These are phyloP conservation scores for Catharus minimus DNA, from an alignment of 2,113 vertebrate genomes.

Conservation along the genomic window DNA sequence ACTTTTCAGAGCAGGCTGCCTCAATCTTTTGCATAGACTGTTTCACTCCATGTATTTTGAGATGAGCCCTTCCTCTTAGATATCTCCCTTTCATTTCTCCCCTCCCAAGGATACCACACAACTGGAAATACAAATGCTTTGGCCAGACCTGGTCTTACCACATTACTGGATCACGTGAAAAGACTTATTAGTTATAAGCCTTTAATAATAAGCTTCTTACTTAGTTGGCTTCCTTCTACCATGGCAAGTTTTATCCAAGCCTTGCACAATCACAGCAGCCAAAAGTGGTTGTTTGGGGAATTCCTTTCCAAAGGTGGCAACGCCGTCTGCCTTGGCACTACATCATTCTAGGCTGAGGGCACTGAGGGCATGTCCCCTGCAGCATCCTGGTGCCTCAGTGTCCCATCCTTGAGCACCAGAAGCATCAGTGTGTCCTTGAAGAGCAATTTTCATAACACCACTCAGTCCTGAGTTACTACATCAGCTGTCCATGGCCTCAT, in stretches of 20 bases:
- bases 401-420: neutral
- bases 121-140: neutral
- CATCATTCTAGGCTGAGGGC: neutral
- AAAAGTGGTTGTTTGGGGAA: neutral
- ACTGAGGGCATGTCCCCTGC: neutral
- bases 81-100: neutral
- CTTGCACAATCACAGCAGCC: neutral
- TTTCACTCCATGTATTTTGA: neutral
- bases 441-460: accelerated
- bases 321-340: neutral
- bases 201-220: neutral
- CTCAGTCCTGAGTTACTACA: neutral
- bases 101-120: neutral
- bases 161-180: neutral
- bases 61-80: neutral
- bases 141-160: neutral
- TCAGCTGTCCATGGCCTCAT: neutral
- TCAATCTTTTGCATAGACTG: neutral
- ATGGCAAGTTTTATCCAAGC: neutral
- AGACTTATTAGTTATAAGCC: neutral
- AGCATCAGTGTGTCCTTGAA: neutral
- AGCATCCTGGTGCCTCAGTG: neutral
- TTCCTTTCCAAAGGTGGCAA: neutral
- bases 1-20: neutral
- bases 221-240: neutral